Conservation (phyloP, 2,888 invertebrate genomes). For the Fragum sueziense region DNA sequence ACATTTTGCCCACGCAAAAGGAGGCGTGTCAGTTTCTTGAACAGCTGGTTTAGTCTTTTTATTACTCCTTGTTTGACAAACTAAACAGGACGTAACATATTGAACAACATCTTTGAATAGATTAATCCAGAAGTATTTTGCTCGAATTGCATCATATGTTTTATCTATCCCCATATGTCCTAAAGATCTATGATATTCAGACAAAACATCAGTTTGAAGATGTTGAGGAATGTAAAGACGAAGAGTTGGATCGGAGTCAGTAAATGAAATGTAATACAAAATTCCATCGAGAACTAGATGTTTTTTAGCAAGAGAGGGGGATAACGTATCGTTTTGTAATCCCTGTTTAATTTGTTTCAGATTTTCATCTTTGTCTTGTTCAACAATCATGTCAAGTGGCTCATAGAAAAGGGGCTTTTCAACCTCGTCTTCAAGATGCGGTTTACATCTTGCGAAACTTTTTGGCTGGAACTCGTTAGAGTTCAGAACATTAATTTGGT, state of each 20-base stretch:
- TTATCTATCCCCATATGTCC: background rate
- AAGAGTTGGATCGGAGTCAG: background rate
- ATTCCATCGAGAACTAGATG: no score
- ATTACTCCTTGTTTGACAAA: background rate
- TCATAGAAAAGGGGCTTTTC: background rate
- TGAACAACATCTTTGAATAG: background rate
- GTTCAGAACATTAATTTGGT: background rate
- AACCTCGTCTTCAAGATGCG: background rate
- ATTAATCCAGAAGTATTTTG: constrained; percentile 5
- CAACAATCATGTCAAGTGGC: background rate
- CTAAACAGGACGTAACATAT: background rate
- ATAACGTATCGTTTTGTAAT: background rate
- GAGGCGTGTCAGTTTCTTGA: constrained; percentile 9
- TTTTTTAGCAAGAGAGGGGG: background rate
- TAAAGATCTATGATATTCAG: background rate
- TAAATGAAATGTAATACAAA: no score
- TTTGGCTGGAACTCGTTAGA: background rate
- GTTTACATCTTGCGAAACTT: background rate
- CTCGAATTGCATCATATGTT: constrained; percentile 1
- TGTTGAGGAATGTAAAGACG: background rate
- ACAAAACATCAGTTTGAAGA: background rate
- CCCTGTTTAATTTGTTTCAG: background rate
- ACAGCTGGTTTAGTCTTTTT: background rate
- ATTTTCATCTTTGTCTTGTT: constrained; percentile 16
- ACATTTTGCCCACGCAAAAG: constrained; percentile 3